phyloP scores from a whole-genome alignment of 2,113 vertebrate genomes.

The Danionella cerebrum region DNA sequence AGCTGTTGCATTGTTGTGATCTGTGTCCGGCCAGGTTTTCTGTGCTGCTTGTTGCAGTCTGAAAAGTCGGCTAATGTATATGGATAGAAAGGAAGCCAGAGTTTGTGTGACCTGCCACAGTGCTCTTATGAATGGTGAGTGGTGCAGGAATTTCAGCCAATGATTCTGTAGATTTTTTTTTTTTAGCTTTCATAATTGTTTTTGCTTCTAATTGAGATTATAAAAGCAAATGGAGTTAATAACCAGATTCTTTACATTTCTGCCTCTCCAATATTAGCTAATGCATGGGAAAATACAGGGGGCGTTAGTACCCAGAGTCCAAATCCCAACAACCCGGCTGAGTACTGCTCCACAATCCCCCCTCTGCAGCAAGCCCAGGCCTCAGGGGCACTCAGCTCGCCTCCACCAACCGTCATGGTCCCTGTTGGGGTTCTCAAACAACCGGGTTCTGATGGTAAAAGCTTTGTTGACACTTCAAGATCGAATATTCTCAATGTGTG shows the following conservation, averaged over 20 bases:
- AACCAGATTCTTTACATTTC: constrained; percentile 31
- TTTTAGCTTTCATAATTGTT: too few relatives aligned
- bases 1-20: too few relatives aligned
- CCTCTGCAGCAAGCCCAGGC: constrained; percentile 97
- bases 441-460: constrained; percentile 79
- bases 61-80: constrained; percentile 86
- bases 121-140: constrained; percentile 85
- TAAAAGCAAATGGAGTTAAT: background rate
- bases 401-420: constrained; percentile 97
- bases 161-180: too few relatives aligned
- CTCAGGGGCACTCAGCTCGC: constrained; percentile 89
- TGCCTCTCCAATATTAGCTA: constrained; percentile 73
- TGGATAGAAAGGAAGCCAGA: constrained; percentile 93
- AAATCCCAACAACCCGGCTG: constrained; percentile 96
- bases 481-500: too few relatives aligned
- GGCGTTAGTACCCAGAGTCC: constrained; percentile 84
- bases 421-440: constrained; percentile 95
- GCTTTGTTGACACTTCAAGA: too few relatives aligned
- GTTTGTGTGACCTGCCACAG: constrained; percentile 95
- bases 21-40: constrained; percentile 73
- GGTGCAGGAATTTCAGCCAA: background rate
- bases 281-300: constrained; percentile 80
- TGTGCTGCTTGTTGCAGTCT: constrained; percentile 90
- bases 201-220: background rate
- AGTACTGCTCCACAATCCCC: constrained; percentile 98